These are phyloP conservation scores for Brotula barbata DNA, from an alignment of 2,797 vertebrate genomes.

Conservation along the genomic window DNA sequence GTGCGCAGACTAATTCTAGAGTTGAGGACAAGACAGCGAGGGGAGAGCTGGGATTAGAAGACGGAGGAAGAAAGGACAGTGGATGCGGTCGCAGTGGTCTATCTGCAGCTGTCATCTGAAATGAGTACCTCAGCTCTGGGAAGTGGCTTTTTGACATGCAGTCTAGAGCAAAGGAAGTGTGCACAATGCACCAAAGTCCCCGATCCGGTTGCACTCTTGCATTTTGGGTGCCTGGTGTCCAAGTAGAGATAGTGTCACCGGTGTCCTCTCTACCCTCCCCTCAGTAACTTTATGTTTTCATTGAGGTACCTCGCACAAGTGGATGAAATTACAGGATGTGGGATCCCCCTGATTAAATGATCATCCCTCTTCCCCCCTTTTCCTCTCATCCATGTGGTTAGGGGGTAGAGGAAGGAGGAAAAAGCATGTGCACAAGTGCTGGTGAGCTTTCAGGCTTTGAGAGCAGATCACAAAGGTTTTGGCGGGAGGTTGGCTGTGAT, in stretches of 20 bases:
- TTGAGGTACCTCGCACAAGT: conserved; percentile 29
- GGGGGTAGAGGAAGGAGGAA: conserved; percentile 48
- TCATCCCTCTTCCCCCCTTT: conserved; percentile 44
- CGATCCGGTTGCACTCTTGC: too few relatives aligned
- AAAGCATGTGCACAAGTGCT: conserved; percentile 37
- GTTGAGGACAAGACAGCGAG: conserved; percentile 8
- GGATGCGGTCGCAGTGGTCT: conserved; percentile 62
- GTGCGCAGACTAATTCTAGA: conserved; percentile 36
- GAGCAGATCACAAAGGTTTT: conserved; percentile 54
- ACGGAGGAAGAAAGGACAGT: conserved; percentile 48
- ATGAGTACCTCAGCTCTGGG: conserved; percentile 54
- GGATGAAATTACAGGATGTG: conserved; percentile 70
- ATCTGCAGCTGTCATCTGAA: conserved; percentile 60
- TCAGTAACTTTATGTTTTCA: conserved; percentile 37
- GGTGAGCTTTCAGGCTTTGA: conserved; percentile 31
- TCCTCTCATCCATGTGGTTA: conserved; percentile 61
- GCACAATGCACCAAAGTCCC: conserved; percentile 18
- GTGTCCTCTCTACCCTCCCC: background rate
- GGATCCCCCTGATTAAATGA: conserved; percentile 55
- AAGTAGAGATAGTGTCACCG: conserved; percentile 4
- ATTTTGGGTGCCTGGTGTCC: too few relatives aligned
- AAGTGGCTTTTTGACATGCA: conserved; percentile 62
- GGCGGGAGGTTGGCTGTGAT: conserved; percentile 58
- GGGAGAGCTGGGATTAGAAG: conserved; percentile 44
- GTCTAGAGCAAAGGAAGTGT: conserved; percentile 50